phyloP scores from a whole-genome alignment of 1,140 invertebrate species.

The Saccostrea echinata region DNA sequence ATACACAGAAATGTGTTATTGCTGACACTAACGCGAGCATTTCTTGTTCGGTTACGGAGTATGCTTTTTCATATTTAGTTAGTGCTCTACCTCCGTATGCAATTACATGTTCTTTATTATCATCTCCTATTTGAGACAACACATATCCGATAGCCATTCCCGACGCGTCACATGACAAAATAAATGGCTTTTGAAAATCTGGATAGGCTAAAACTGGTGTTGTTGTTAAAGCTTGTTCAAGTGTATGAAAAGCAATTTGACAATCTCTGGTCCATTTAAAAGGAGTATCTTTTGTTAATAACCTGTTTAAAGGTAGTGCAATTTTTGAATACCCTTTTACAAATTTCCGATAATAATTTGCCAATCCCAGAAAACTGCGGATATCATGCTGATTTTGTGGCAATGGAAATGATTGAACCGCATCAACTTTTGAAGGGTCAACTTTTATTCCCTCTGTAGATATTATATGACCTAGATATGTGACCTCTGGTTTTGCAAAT shows the following conservation, averaged over 20 bases:
- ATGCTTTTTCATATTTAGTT: slow-evolving; percentile 73
- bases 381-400: slow-evolving; percentile 74
- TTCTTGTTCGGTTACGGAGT: background rate
- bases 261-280: slow-evolving; percentile 56
- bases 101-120: slow-evolving; percentile 75
- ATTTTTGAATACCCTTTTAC: slow-evolving; percentile 72
- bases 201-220: slow-evolving; percentile 63
- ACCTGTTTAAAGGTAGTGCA: slow-evolving; percentile 70
- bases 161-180: slow-evolving; percentile 64
- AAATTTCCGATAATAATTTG: slow-evolving; percentile 78
- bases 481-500: slow-evolving; percentile 48
- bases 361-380: slow-evolving; percentile 79
- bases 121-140: slow-evolving; percentile 71
- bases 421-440: slow-evolving; percentile 28
- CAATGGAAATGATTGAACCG: slow-evolving; percentile 47
- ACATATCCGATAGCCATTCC: slow-evolving; percentile 60
- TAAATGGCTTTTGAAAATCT: slow-evolving; percentile 61
- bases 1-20: too few species aligned
- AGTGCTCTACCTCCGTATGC: slow-evolving; percentile 80
- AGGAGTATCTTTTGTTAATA: slow-evolving; percentile 45
- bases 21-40: background rate
- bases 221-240: slow-evolving; percentile 61
- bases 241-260: slow-evolving; percentile 60
- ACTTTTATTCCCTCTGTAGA: slow-evolving; percentile 56
- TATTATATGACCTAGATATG: slow-evolving; percentile 61